A percentile compares a stretch with the other conserved stretches of the same genome.
Evolutionary conservation across 2,888 invertebrate species (phyloP).

Genomic region (Camptogramma bilineatum): DNA sequence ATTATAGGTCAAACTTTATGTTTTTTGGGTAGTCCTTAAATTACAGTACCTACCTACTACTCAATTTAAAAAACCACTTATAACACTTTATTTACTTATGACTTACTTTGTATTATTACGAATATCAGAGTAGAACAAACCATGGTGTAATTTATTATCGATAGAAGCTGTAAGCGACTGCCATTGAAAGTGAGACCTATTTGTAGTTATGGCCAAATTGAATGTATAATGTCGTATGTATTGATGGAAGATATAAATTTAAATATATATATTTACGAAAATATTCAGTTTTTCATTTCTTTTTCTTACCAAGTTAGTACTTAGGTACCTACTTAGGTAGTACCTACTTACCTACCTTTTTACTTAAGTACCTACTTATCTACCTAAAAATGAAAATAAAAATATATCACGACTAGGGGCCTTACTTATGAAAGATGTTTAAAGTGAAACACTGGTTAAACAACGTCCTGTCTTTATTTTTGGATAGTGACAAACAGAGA

Average conservation of each 20-base stretch:
- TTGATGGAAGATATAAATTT: conserved; percentile 86
- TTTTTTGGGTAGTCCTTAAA: conserved; percentile 41
- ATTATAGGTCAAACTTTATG: conserved; percentile 58
- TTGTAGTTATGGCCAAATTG: conserved; percentile 76
- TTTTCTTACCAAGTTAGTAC: not conserved
- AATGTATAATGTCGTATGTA: conserved; percentile 83
- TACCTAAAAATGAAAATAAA: too few relatives aligned
- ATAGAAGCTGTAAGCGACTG: conserved; percentile 56
- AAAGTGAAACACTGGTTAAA: too few relatives aligned
- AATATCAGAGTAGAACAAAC: conserved; percentile 29
- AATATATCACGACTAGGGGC: too few relatives aligned
- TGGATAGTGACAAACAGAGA: too few relatives aligned
- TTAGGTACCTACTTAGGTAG: not conserved
- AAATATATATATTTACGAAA: conserved; percentile 86
- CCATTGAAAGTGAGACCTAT: conserved; percentile 75
- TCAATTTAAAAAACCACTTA: conserved; percentile 11
- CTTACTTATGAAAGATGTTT: too few relatives aligned
- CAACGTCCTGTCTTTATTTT: too few relatives aligned
- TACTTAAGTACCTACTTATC: too few relatives aligned
- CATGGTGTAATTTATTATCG: conserved; percentile 37
- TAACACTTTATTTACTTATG: conserved; percentile 11
- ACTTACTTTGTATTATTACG: conserved; percentile 6
- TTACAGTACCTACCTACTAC: conserved; percentile 12
- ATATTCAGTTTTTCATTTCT: conserved; percentile 59
- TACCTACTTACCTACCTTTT: not conserved